Evolutionary conservation across 2,888 invertebrate genomes (phyloP).

Genomic region (Cybosia mesomella): DNA sequence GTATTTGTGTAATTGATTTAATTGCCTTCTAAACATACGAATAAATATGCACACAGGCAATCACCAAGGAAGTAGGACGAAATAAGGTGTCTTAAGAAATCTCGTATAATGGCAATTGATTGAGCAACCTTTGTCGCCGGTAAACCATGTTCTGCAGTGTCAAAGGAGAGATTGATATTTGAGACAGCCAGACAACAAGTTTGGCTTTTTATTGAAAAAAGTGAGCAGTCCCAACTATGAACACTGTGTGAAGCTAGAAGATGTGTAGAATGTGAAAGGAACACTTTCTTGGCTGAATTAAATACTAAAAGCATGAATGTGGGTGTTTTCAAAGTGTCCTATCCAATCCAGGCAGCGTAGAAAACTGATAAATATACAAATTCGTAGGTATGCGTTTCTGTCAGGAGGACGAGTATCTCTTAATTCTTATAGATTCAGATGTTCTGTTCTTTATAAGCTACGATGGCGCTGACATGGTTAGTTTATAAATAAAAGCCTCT

Average conservation of each 20-base stretch:
- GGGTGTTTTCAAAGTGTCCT: not conserved
- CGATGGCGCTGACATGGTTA: too few species aligned
- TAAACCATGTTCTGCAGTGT: constrained; percentile 38
- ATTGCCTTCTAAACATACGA: constrained; percentile 62
- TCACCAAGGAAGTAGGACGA: constrained; percentile 50
- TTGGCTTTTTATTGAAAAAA: not conserved
- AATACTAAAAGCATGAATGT: not conserved
- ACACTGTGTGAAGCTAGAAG: not conserved
- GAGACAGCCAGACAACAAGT: not conserved
- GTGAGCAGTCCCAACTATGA: too few species aligned
- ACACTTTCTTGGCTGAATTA: not conserved
- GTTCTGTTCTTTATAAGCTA: too few species aligned
- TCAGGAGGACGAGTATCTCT: too few species aligned
- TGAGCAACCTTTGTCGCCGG: constrained; percentile 55
- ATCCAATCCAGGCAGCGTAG: not conserved
- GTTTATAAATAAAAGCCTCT: too few species aligned
- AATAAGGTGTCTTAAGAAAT: constrained; percentile 62
- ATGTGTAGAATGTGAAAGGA: not conserved
- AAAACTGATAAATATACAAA: not conserved
- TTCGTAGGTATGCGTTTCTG: too few species aligned
- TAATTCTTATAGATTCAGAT: too few species aligned
- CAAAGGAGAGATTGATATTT: constrained; percentile 50
- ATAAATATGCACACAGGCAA: constrained; percentile 64
- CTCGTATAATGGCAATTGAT: constrained; percentile 57
- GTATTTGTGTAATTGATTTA: constrained; percentile 55